Evolutionary conservation across 2,113 vertebrate species (phyloP).

Genomic region (Clarias batrachus): DNA sequence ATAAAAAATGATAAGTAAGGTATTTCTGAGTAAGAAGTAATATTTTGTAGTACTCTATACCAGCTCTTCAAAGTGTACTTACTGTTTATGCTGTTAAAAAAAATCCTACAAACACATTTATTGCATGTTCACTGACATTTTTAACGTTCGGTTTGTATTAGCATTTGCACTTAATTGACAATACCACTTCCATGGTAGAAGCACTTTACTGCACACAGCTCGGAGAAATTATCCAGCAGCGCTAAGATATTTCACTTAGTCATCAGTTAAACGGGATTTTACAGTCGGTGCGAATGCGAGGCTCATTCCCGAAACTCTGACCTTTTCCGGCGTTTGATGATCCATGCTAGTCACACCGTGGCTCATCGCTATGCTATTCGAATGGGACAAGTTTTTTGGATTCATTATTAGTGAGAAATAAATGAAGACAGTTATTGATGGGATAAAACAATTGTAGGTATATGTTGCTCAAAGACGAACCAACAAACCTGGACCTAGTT

Average conservation of each 20-base stretch:
- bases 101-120: not conserved
- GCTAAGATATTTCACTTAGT: conserved; percentile 68
- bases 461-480: not conserved
- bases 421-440: conserved; percentile 16
- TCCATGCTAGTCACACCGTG: too few species aligned
- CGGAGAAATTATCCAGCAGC: conserved; percentile 54
- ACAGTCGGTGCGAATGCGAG: conserved; percentile 74
- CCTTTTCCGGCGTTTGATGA: conserved; percentile 66
- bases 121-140: not conserved
- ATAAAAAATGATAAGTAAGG: not conserved
- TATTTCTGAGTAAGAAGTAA: not conserved
- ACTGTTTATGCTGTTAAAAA: not conserved
- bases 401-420: not conserved
- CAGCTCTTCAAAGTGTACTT: not conserved
- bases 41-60: not conserved
- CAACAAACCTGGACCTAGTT: not conserved
- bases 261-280: conserved; percentile 72
- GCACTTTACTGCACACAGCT: conserved; percentile 64
- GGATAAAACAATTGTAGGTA: not conserved
- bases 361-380: not conserved
- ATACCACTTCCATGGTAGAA: conserved; percentile 56
- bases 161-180: not conserved
- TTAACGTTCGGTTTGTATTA: not conserved
- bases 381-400: not conserved
- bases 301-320: conserved; percentile 73